These are phyloP conservation scores for Scatophagus argus DNA, from an alignment of 2,113 vertebrate genomes.

Conservation along the genomic window DNA sequence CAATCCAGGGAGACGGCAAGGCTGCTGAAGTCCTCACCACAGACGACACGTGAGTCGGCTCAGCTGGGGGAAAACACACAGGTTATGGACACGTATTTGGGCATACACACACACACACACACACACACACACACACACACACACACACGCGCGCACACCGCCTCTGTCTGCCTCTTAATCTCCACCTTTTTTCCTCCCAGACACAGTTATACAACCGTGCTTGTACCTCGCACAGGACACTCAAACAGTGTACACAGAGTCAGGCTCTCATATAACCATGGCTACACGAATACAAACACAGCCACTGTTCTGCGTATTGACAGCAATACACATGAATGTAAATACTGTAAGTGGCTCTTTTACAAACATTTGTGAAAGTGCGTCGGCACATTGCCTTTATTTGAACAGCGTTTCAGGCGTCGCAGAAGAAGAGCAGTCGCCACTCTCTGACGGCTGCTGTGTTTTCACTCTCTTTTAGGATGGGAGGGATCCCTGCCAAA, in stretches of 20 bases:
- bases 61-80: conserved; percentile 20
- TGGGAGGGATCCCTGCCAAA: conserved; percentile 98
- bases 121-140: too few species aligned
- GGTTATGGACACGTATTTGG: conserved; percentile 58
- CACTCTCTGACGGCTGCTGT: conserved; percentile 40
- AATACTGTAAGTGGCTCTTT: conserved; percentile 48
- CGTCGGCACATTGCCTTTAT: conserved; percentile 11
- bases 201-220: conserved; percentile 47
- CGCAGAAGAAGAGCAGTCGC: conserved; percentile 15
- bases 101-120: too few species aligned
- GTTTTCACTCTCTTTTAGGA: conserved; percentile 82
- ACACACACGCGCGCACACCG: too few species aligned
- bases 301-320: conserved; percentile 42
- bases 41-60: conserved; percentile 91
- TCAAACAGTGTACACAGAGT: conserved; percentile 14
- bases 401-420: conserved; percentile 27
- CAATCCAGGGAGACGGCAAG: conserved; percentile 96
- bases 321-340: conserved; percentile 42
- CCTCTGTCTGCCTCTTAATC: conserved; percentile 23
- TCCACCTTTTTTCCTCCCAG: conserved; percentile 44
- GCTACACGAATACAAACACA: conserved; percentile 71
- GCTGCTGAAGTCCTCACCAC: conserved; percentile 88
- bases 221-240: conserved; percentile 21
- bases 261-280: conserved; percentile 62
- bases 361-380: conserved; percentile 57